phyloP scores from a whole-genome alignment of 2,113 vertebrate species.

The Urocitellus parryii region DNA sequence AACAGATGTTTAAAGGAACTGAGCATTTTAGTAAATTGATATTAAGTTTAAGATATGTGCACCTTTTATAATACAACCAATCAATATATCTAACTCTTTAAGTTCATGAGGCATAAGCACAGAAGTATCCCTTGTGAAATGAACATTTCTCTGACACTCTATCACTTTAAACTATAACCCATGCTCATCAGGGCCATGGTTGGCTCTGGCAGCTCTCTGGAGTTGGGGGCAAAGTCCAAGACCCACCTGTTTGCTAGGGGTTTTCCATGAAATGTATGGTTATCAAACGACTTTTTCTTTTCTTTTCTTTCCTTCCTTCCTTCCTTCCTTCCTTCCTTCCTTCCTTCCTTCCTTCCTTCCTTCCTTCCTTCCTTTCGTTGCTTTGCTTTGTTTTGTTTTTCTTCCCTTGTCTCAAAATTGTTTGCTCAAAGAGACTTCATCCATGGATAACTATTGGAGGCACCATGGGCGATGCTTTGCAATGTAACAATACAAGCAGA shows the following conservation, averaged over 20 bases:
- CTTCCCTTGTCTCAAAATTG: constrained; percentile 50
- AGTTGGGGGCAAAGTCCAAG: background rate
- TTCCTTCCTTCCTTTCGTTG: no score
- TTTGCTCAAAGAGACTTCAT: constrained; percentile 47
- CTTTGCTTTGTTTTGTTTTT: background rate
- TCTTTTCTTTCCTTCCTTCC: background rate
- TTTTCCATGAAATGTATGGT: constrained; percentile 26
- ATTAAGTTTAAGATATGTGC: background rate
- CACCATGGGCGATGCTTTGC: background rate
- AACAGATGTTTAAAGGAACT: background rate
- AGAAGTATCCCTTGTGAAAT: background rate
- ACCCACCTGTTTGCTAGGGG: background rate
- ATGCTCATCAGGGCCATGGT: background rate
- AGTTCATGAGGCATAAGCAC: background rate
- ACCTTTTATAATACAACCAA: background rate
- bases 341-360: background rate
- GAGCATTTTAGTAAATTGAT: background rate
- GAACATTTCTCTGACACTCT: background rate
- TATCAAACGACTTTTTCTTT: background rate
- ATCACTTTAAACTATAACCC: background rate
- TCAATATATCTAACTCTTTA: background rate
- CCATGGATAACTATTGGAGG: background rate
- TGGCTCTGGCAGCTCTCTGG: background rate
- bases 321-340: background rate
- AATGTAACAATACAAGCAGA: background rate